These are phyloP conservation scores for Girardinus metallicus DNA, from an alignment of 2,797 vertebrate species.

Conservation along the genomic window DNA sequence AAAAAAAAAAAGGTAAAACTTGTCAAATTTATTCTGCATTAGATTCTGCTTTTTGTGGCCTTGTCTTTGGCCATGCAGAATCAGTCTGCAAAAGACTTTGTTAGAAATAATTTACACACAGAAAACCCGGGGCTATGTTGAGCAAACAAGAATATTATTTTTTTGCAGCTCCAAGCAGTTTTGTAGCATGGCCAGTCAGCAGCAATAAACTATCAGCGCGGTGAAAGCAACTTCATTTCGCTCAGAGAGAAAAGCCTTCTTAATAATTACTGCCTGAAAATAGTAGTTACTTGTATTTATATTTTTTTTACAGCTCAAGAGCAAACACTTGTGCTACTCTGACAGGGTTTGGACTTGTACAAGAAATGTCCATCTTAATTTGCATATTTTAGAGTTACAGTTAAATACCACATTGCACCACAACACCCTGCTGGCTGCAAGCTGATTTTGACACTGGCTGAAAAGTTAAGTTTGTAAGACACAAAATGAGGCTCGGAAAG, in stretches of 20 bases:
- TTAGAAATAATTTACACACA: constrained; percentile 15
- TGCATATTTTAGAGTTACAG: not conserved
- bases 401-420: not conserved
- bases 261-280: not conserved
- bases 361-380: not conserved
- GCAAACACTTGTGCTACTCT: not conserved
- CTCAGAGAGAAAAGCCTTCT: constrained; percentile 12
- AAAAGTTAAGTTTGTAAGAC: not conserved
- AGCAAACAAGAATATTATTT: constrained; percentile 23
- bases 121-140: constrained; percentile 12
- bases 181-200: constrained; percentile 9
- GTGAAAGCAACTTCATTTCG: constrained; percentile 5
- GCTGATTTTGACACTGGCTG: not conserved
- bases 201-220: constrained; percentile 1
- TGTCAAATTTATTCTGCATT: not conserved
- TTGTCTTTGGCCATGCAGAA: not conserved
- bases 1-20: not conserved
- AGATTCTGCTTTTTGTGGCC: not conserved
- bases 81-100: constrained; percentile 7
- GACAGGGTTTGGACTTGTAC: not conserved
- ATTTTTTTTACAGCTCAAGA: not conserved
- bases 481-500: not conserved
- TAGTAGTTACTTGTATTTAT: not conserved
- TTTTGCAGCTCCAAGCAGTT: constrained; percentile 17
- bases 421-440: not conserved